Percentiles rank a stretch among this genome's conserved stretches.
These are phyloP conservation scores for Porites lutea DNA, from an alignment of 64 coral and sea anemone genomes.

Conservation along the genomic window DNA sequence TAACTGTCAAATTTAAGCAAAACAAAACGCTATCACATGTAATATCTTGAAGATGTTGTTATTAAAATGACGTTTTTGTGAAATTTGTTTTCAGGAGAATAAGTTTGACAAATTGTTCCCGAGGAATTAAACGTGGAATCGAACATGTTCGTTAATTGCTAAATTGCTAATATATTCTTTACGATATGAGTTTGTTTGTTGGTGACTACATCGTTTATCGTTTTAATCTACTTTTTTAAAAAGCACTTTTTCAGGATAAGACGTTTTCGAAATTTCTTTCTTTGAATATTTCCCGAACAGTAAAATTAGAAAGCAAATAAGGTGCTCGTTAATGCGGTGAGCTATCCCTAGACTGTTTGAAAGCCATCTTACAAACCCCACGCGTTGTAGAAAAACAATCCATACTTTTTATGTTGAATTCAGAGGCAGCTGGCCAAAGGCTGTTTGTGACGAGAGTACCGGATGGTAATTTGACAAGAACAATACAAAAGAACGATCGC, in stretches of 20 bases:
- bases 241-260: neutral
- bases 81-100: too few relatives aligned
- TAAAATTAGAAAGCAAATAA: too few relatives aligned
- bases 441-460: neutral
- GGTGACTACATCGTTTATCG: neutral
- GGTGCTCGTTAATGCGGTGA: too few relatives aligned
- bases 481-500: neutral
- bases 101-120: too few relatives aligned
- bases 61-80: too few relatives aligned
- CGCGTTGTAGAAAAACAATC: neutral
- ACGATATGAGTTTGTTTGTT: neutral
- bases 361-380: too few relatives aligned
- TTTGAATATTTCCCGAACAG: too few relatives aligned
- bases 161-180: neutral
- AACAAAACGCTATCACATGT: too few relatives aligned
- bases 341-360: too few relatives aligned
- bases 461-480: constrained; percentile 22
- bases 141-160: neutral
- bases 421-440: neutral
- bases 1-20: too few relatives aligned
- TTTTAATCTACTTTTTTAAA: neutral
- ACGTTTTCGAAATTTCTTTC: too few relatives aligned
- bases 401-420: neutral
- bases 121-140: neutral
- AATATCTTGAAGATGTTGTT: too few relatives aligned